Evolutionary conservation across 2,113 vertebrate genomes (phyloP).

Genomic region (Epinephelus moara): DNA sequence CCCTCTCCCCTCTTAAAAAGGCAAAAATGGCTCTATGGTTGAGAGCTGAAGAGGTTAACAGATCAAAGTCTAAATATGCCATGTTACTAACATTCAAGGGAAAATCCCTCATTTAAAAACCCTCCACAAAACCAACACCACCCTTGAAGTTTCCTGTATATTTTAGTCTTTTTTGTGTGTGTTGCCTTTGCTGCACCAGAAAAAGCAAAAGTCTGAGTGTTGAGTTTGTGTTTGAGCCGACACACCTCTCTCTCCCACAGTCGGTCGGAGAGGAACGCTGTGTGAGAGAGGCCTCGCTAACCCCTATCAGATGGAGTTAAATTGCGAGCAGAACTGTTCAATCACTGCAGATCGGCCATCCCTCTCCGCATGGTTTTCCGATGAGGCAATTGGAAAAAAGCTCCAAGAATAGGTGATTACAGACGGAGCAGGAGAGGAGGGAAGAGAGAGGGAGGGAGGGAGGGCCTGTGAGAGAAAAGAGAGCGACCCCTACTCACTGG

Average conservation of each 20-base stretch:
- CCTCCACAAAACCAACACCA: not conserved
- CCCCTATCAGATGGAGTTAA: slow-evolving; percentile 79
- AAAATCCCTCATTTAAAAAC: not conserved
- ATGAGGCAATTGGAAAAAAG: slow-evolving; percentile 88
- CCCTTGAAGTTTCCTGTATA: not conserved
- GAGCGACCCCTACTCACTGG: slow-evolving; percentile 63
- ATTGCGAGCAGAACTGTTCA: slow-evolving; percentile 82
- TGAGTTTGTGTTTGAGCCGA: slow-evolving; percentile 7
- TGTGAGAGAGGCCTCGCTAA: slow-evolving; percentile 65
- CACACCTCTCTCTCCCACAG: slow-evolving; percentile 18
- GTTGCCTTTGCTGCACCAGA: not conserved
- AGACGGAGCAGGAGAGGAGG: slow-evolving; percentile 61
- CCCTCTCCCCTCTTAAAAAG: too few relatives aligned
- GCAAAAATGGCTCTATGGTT: too few relatives aligned
- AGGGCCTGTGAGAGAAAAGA: not conserved
- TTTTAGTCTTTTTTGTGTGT: not conserved
- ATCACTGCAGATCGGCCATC: slow-evolving; percentile 74
- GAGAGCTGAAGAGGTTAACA: not conserved
- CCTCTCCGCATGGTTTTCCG: slow-evolving; percentile 81
- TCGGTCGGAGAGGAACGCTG: slow-evolving; percentile 11
- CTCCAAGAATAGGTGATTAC: slow-evolving; percentile 87
- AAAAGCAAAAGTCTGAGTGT: not conserved
- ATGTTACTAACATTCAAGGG: not conserved
- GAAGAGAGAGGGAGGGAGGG: slow-evolving; percentile 8
- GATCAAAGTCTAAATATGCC: not conserved